A percentile compares a stretch with the other conserved stretches of the same genome.
Conservation (phyloP, 2,888 invertebrate genomes). For the Hypolimnas misippus region DNA sequence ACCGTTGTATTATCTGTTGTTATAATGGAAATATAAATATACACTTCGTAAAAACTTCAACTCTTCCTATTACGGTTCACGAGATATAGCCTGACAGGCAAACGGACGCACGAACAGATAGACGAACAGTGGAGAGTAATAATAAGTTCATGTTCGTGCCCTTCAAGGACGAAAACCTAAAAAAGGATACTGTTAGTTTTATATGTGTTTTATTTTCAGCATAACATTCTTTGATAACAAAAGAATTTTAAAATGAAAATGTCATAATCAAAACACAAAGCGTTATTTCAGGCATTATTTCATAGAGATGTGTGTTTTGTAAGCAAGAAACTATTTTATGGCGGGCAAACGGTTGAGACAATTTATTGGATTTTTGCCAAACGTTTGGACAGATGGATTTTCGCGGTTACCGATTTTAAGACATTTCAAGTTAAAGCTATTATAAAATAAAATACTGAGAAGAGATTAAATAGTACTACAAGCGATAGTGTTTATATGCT, state of each 20-base stretch:
- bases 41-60: too few species aligned
- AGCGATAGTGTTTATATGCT: too few species aligned
- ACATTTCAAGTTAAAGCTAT: constrained; percentile 27
- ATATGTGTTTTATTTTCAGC: not conserved
- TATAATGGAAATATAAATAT: too few species aligned
- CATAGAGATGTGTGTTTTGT: constrained; percentile 19
- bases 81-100: too few species aligned
- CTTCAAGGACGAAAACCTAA: too few species aligned
- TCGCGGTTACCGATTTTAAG: constrained; percentile 21
- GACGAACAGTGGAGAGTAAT: too few species aligned
- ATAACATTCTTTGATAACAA: not conserved
- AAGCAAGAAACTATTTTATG: constrained; percentile 31
- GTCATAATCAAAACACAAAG: not conserved
- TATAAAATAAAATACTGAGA: constrained; percentile 10
- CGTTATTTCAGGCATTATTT: constrained; percentile 2
- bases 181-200: not conserved
- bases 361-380: constrained; percentile 37
- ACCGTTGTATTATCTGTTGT: too few species aligned
- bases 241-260: not conserved
- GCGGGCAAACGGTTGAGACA: constrained; percentile 31
- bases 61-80: too few species aligned
- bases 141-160: too few species aligned
- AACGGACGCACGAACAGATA: too few species aligned
- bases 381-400: constrained; percentile 29
- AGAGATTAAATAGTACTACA: too few species aligned